phyloP scores from a whole-genome alignment of 2,888 invertebrate genomes.

The Hoplodrina ambigua region DNA sequence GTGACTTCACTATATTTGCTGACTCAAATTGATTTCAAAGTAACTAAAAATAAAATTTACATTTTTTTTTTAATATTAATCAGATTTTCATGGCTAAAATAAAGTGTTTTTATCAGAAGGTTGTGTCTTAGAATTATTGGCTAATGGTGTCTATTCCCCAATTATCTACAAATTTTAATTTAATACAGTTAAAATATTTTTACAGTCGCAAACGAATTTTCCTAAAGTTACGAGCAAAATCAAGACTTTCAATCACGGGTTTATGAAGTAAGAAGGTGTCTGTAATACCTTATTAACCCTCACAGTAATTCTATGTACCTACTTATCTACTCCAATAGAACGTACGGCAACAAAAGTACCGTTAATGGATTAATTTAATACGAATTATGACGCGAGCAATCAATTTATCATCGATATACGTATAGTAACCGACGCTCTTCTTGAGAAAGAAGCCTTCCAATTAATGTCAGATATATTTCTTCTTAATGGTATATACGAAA shows the following conservation, averaged over 20 bases:
- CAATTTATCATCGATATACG: constrained; percentile 39
- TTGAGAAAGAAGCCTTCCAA: constrained; percentile 21
- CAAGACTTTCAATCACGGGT: constrained; percentile 13
- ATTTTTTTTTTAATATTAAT: too few relatives aligned
- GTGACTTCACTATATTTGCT: too few relatives aligned
- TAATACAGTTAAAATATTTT: constrained; percentile 1
- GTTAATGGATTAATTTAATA: constrained; percentile 42
- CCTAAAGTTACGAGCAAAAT: background rate
- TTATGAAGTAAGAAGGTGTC: constrained; percentile 24
- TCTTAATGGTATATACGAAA: constrained; percentile 19
- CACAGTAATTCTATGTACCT: constrained; percentile 8
- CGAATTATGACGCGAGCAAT: constrained; percentile 41
- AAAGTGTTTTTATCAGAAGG: too few relatives aligned
- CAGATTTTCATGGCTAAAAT: too few relatives aligned
- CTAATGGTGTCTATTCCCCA: too few relatives aligned
- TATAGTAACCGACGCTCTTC: constrained; percentile 36
- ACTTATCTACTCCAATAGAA: constrained; percentile 32
- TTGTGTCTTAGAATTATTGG: too few relatives aligned
- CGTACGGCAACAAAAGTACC: constrained; percentile 31
- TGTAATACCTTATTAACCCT: constrained; percentile 40
- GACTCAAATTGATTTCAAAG: too few relatives aligned
- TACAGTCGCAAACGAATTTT: background rate
- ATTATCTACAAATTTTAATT: background rate
- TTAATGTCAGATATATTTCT: constrained; percentile 36
- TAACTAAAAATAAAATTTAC: too few relatives aligned